Conservation (phyloP, 2,113 vertebrate genomes). For the Epinephelus moara region DNA sequence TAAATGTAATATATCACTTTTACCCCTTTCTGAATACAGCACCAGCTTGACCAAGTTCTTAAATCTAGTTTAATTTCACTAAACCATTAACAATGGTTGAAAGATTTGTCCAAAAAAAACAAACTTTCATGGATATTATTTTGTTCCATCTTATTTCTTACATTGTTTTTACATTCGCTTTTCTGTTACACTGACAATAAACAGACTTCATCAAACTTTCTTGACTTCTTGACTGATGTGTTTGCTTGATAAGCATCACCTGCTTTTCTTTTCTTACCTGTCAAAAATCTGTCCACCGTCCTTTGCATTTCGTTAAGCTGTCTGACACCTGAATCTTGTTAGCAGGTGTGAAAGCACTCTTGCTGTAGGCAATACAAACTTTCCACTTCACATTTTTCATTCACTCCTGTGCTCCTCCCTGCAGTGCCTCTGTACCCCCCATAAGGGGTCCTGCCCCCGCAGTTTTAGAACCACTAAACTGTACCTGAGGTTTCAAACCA, state of each 20-base stretch:
- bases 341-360: conserved; percentile 5
- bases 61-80: neutral
- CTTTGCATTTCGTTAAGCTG: neutral
- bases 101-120: too few species aligned
- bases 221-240: conserved; percentile 41
- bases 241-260: conserved; percentile 15
- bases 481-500: too few species aligned
- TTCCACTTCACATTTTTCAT: neutral
- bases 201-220: conserved; percentile 1
- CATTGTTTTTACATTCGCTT: neutral
- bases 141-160: neutral
- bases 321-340: conserved; percentile 26
- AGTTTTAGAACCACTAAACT: neutral
- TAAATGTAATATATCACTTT: too few species aligned
- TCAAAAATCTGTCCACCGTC: conserved; percentile 26
- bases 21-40: neutral
- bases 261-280: conserved; percentile 25
- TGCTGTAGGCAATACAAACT: conserved; percentile 15
- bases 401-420: neutral
- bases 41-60: neutral
- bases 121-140: neutral
- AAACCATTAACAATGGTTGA: too few species aligned
- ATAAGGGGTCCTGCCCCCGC: neutral
- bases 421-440: neutral
- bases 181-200: neutral